Evolutionary conservation across 2,888 invertebrate species (phyloP), one percentile per base, ranked within the genome.

Genomic region (Geotrupes spiniger): DNA sequence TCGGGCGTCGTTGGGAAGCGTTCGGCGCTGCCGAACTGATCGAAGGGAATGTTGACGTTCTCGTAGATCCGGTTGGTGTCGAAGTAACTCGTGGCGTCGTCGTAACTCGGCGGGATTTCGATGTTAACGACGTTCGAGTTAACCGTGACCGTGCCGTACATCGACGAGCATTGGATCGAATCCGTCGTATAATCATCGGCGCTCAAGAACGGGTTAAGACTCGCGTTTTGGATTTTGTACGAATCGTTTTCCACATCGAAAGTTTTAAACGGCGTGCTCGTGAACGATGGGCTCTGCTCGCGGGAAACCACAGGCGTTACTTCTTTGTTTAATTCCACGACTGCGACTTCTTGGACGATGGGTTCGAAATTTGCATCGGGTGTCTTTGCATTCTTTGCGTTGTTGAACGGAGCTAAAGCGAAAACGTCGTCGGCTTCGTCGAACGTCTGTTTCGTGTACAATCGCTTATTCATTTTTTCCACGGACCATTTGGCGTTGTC

Each of bases 321-420:
- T 39, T 47, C 48, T 12, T 47, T 42, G 16, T 15, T 16, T 9
- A 17, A 21, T 31, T 43, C 42, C n/a, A n/a, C n/a, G n/a, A n/a
- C n/a, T 12, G 31, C 17, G 38, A 14, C 27, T 28, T 38, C 29
- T 29, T 11, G 29, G 9, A 29, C 29, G 8, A 8, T 36, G n/a
- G 9, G 10, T 28, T 36, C 36, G 12, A 36, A 10, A 14, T 36
- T 5, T 12, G 10, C n/a, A 36, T 14, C 16, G 14, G 16, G 36
- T 4, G 10, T 5, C 14, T 11, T 33, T n/a, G 10, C 21, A 10
- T 11, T 17, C 2, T 8, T 38, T 11, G n/a, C 37, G n/a, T 41
- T 72, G 1, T 71, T 72, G 57, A 87, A 87, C 1, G 87, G 87
- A 0, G 86, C 86, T 70, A 82, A 70, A 1, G 85, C 84, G 65